Evolutionary conservation across 2,113 vertebrate genomes (phyloP).

Genomic region (Hydrochoerus hydrochaeris): DNA sequence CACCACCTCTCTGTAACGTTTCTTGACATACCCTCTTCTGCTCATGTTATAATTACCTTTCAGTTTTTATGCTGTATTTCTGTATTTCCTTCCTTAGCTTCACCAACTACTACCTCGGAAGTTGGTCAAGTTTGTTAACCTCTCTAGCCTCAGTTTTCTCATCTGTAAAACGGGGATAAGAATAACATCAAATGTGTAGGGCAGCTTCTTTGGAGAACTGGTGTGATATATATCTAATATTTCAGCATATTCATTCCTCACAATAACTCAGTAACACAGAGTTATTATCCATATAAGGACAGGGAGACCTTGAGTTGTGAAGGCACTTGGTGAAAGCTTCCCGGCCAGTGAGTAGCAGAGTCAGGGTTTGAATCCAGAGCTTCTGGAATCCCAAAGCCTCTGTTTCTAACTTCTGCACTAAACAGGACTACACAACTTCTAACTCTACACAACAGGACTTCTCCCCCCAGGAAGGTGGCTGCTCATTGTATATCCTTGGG

Average conservation of each 20-base stretch:
- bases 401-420: neutral
- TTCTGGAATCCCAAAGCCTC: neutral
- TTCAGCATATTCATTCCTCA: neutral
- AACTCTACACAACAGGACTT: accelerated
- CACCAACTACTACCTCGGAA: neutral
- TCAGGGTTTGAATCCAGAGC: neutral
- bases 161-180: neutral
- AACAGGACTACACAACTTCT: too few relatives aligned
- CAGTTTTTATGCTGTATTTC: neutral
- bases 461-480: too few relatives aligned
- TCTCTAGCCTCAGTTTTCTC: neutral
- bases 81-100: neutral
- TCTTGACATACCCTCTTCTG: neutral
- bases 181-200: neutral
- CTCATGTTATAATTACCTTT: neutral
- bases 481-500: neutral
- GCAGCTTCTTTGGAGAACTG: neutral
- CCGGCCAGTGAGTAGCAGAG: neutral
- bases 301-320: neutral
- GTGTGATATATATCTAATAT: neutral
- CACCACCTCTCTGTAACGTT: too few relatives aligned
- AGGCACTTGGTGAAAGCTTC: neutral
- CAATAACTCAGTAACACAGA: neutral
- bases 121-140: neutral
- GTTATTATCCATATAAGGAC: too few relatives aligned